phyloP scores from a whole-genome alignment of 2,113 vertebrate species.

The Cyphomyrus discorhynchus region DNA sequence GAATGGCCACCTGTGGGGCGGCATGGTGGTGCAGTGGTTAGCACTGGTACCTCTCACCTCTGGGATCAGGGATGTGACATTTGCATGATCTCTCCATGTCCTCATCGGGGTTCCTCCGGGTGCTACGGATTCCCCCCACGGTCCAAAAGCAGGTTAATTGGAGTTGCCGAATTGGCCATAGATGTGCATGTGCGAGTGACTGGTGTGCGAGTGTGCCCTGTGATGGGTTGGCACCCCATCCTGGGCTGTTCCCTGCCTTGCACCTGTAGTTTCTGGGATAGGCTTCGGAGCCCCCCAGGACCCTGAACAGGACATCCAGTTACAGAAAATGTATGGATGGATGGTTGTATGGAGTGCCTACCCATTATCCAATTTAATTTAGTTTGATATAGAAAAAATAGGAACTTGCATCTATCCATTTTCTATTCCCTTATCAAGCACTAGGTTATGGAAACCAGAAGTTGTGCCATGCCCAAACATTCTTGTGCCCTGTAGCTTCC shows the following conservation, averaged over 20 bases:
- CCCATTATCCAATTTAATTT: background rate
- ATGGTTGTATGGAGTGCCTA: background rate
- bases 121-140: background rate
- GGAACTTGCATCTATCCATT: background rate
- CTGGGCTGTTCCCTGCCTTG: background rate
- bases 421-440: background rate
- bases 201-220: background rate
- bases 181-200: background rate
- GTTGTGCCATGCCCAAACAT: background rate
- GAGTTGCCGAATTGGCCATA: background rate
- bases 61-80: background rate
- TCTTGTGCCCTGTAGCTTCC: too few species aligned
- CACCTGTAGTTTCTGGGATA: background rate
- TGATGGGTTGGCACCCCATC: background rate
- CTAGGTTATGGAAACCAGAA: background rate
- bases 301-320: background rate
- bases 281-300: background rate
- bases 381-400: background rate
- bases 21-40: background rate
- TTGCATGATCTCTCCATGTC: background rate
- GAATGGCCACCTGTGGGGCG: background rate
- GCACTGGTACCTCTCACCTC: background rate
- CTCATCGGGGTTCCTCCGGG: background rate
- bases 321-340: background rate
- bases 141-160: background rate